A percentile compares a stretch with the other conserved stretches of the same genome.
Conservation (phyloP, 2,113 vertebrate genomes). For the Tachycineta bicolor region DNA sequence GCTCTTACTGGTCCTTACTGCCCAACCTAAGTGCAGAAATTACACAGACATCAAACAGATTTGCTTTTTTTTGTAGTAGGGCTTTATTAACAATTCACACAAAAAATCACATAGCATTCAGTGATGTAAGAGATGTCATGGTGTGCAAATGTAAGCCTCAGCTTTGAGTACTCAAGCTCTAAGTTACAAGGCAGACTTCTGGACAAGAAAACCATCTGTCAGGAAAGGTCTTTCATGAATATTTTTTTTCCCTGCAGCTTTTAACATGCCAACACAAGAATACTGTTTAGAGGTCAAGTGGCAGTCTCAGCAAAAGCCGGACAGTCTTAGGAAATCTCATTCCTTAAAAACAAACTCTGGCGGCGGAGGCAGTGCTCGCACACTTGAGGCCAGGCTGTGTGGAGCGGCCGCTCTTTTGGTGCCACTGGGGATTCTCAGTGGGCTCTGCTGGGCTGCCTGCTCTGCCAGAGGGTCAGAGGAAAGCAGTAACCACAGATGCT, state of each 20-base stretch:
- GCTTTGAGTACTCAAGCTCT: background rate
- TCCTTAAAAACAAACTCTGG: background rate
- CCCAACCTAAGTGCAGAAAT: background rate
- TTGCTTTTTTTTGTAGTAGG: background rate
- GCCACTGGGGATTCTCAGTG: background rate
- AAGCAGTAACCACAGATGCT: fast-evolving
- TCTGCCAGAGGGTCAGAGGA: background rate
- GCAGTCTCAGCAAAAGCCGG: background rate
- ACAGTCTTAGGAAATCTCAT: background rate
- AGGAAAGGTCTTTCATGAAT: background rate
- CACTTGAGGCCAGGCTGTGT: background rate
- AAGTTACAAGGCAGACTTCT: background rate
- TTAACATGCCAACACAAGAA: background rate
- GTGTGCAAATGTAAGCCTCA: background rate
- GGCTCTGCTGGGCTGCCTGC: background rate
- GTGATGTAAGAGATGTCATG: background rate
- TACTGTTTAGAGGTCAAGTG: background rate
- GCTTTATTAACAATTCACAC: background rate
- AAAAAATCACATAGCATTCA: background rate
- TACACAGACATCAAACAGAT: background rate
- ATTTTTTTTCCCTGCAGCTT: background rate
- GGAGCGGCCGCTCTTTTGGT: background rate
- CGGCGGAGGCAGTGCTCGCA: background rate
- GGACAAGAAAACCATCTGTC: background rate
- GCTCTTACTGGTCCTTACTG: background rate